Conservation (phyloP, 2,113 vertebrate genomes). For the Taxidea taxus region DNA sequence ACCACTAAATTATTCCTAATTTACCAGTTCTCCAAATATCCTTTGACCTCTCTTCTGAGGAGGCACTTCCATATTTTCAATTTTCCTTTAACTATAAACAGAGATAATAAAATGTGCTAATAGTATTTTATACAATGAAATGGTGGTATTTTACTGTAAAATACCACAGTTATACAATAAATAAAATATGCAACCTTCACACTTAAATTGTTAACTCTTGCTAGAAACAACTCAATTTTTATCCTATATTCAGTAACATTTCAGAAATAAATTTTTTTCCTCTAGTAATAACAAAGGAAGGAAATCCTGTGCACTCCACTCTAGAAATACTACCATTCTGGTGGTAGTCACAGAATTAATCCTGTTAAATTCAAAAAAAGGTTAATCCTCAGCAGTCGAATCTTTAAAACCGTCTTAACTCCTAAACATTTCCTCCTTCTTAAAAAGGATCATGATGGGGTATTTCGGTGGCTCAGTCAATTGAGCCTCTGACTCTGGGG, state of each 20-base stretch:
- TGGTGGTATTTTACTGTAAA: neutral
- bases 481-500: neutral
- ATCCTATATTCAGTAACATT: neutral
- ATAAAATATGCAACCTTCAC: neutral
- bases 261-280: slow-evolving; percentile 25
- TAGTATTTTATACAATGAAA: neutral
- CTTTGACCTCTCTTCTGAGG: slow-evolving; percentile 7
- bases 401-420: slow-evolving; percentile 19
- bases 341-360: slow-evolving; percentile 18
- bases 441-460: neutral
- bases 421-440: slow-evolving; percentile 40
- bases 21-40: neutral
- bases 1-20: neutral
- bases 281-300: neutral
- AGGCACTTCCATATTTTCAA: slow-evolving; percentile 44
- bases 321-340: slow-evolving; percentile 8
- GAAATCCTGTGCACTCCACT: slow-evolving; percentile 31
- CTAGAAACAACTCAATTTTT: neutral
- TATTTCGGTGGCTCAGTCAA: neutral
- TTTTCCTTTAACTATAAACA: slow-evolving; percentile 26
- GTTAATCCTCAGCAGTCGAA: neutral
- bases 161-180: neutral
- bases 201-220: neutral
- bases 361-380: neutral
- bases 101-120: neutral